These are phyloP conservation scores for Reticulitermes lucifugus DNA, from an alignment of 2,888 invertebrate genomes.

Conservation along the genomic window DNA sequence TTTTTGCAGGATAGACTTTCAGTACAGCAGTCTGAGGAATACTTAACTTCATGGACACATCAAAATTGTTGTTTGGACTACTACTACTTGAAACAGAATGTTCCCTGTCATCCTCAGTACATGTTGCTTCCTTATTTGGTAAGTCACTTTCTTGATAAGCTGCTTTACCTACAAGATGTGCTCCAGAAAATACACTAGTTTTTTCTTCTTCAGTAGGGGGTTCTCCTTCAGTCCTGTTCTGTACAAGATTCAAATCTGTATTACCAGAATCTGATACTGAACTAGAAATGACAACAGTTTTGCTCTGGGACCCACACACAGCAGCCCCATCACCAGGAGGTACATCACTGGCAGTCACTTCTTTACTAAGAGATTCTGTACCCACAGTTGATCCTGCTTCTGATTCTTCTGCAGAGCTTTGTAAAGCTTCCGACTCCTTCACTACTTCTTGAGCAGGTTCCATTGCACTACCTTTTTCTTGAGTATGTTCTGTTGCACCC, in stretches of 20 bases:
- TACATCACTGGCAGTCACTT: conserved; percentile 1
- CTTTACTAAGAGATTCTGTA: not conserved
- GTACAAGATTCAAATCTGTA: not conserved
- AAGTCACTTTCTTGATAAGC: too few relatives aligned
- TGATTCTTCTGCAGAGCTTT: not conserved
- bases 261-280: too few relatives aligned
- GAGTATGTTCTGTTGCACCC: not conserved
- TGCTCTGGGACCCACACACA: not conserved
- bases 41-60: too few relatives aligned
- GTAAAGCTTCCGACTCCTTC: not conserved
- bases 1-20: conserved; percentile 20
- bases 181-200: not conserved
- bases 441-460: not conserved
- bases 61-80: too few relatives aligned
- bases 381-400: not conserved
- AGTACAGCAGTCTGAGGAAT: too few relatives aligned
- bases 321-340: not conserved
- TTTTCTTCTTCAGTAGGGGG: not conserved
- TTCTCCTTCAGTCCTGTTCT: not conserved
- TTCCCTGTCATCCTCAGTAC: not conserved
- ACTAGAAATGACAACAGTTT: not conserved
- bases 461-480: not conserved
- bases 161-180: not conserved
- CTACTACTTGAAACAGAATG: too few relatives aligned
- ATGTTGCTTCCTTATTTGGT: too few relatives aligned